phyloP scores from a whole-genome alignment of 2,113 vertebrate genomes.

The Brevimyrus niger region DNA sequence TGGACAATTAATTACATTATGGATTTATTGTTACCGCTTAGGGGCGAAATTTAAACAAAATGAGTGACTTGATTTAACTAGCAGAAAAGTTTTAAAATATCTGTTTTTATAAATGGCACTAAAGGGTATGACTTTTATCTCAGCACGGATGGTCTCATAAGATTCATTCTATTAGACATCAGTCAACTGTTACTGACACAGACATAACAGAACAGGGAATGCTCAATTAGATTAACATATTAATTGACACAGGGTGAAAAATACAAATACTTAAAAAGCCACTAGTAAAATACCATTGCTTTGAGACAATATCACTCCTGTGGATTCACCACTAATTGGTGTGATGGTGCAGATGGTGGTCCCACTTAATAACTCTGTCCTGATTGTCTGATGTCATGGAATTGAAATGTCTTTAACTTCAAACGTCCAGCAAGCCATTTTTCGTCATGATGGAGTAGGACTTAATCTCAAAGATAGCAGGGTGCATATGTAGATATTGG shows the following conservation, averaged over 20 bases:
- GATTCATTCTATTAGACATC: background rate
- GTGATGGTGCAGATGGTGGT: background rate
- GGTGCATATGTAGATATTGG: background rate
- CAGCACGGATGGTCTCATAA: background rate
- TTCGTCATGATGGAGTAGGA: background rate
- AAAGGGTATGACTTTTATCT: background rate
- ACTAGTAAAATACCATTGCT: background rate
- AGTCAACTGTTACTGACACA: background rate
- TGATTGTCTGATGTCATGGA: background rate
- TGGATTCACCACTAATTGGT: background rate
- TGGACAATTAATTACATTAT: constrained; percentile 24
- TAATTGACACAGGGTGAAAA: background rate
- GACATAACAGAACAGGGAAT: background rate
- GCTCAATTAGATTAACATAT: background rate
- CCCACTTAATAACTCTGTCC: background rate
- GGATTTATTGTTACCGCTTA: constrained; percentile 40
- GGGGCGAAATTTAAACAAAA: background rate
- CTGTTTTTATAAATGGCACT: background rate
- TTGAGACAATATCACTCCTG: background rate
- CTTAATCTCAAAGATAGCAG: background rate
- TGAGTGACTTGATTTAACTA: background rate
- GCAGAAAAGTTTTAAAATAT: background rate
- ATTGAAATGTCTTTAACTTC: background rate
- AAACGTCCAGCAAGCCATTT: background rate
- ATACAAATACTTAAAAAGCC: background rate